Evolutionary conservation across 2,888 invertebrate species (phyloP).

Genomic region (Hemistola chrysoprasaria): DNA sequence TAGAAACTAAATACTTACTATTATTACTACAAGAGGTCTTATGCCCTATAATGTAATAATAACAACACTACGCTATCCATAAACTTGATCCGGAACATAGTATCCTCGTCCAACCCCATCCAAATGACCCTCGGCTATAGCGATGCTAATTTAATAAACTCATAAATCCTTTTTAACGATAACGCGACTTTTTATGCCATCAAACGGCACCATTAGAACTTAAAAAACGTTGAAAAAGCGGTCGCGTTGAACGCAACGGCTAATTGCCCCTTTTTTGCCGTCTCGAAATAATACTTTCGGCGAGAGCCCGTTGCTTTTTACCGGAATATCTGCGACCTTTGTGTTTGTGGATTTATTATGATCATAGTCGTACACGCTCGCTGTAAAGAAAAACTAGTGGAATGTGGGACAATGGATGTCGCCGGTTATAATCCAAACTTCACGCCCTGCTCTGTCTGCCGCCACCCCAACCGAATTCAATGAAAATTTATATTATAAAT

Average conservation of each 20-base stretch:
- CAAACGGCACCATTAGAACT: slow-evolving; percentile 15
- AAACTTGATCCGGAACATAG: no score
- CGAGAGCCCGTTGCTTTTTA: slow-evolving; percentile 44
- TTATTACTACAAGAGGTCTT: no score
- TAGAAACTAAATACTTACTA: neutral
- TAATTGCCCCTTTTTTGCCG: slow-evolving; percentile 45
- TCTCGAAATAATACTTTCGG: slow-evolving; percentile 41
- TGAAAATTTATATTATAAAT: neutral
- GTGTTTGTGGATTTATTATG: slow-evolving; percentile 51
- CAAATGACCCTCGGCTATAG: neutral
- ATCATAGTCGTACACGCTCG: slow-evolving; percentile 37
- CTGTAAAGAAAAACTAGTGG: slow-evolving; percentile 45
- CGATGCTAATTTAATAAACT: slow-evolving; percentile 11
- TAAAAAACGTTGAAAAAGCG: slow-evolving; percentile 29
- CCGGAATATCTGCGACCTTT: slow-evolving; percentile 44
- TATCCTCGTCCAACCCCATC: no score
- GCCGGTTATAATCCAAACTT: neutral
- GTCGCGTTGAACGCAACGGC: slow-evolving; percentile 34
- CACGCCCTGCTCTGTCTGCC: neutral
- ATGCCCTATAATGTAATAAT: no score
- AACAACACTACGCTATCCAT: no score
- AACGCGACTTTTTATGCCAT: slow-evolving; percentile 6
- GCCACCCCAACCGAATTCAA: no score
- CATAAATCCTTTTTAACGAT: slow-evolving; percentile 13
- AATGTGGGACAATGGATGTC: slow-evolving; percentile 17